Conservation (phyloP, 1,140 invertebrate species). For the Linepithema humile region DNA sequence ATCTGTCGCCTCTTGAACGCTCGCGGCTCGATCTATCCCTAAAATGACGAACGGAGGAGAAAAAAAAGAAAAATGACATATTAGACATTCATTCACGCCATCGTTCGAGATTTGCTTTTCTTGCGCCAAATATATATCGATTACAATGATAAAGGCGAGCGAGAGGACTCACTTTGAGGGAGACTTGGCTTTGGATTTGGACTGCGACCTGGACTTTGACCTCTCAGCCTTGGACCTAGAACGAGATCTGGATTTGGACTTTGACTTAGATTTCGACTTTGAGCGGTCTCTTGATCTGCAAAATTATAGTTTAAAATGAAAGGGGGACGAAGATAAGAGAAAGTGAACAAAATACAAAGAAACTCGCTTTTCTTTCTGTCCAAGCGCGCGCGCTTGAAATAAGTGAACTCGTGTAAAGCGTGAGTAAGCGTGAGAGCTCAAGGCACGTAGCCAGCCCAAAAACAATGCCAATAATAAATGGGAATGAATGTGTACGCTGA, state of each 20-base stretch:
- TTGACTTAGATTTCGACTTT: conserved; percentile 85
- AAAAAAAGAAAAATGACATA: not conserved
- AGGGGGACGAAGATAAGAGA: conserved; percentile 66
- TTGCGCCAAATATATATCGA: conserved; percentile 59
- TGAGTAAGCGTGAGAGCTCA: conserved; percentile 61
- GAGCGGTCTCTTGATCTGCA: conserved; percentile 86
- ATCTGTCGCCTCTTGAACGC: conserved; percentile 82
- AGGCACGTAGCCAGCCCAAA: conserved; percentile 73
- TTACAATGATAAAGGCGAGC: conserved; percentile 22
- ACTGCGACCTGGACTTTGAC: conserved; percentile 86
- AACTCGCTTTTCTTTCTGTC: conserved; percentile 21
- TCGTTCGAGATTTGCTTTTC: conserved; percentile 39
- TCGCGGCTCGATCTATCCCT: conserved; percentile 83
- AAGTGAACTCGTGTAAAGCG: conserved; percentile 52
- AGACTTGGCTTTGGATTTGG: conserved; percentile 85
- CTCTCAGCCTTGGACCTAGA: conserved; percentile 85
- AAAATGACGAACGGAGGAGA: conserved; percentile 62
- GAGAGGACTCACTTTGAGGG: conserved; percentile 83
- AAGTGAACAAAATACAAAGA: conserved; percentile 56
- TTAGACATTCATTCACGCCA: not conserved
- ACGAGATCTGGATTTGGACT: conserved; percentile 86
- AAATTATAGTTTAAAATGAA: conserved; percentile 81
- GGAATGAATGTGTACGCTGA: conserved; percentile 32
- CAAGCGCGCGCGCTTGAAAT: conserved; percentile 11
- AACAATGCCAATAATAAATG: conserved; percentile 71